A percentile compares a stretch with the other conserved stretches of the same genome.
Evolutionary conservation across 2,888 invertebrate genomes (phyloP).

Genomic region (Drosophila anomalata): DNA sequence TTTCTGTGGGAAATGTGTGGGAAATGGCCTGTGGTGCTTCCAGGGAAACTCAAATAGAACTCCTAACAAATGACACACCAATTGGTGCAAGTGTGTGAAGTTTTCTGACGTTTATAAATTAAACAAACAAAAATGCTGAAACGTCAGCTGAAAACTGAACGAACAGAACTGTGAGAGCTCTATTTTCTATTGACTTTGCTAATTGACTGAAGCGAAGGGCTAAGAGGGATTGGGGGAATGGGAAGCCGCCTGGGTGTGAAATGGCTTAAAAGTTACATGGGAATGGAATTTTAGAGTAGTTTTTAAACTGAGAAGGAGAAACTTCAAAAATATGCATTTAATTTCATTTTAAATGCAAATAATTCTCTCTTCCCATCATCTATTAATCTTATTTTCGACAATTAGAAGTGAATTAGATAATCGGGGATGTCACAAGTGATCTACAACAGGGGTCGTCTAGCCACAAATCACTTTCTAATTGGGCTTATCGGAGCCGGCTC

Average conservation of each 20-base stretch:
- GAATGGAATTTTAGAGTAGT: background rate
- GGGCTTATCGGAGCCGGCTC: slow-evolving; percentile 17
- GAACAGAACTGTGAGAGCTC: slow-evolving; percentile 12
- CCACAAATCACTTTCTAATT: slow-evolving; percentile 41
- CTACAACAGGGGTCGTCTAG: slow-evolving; percentile 4
- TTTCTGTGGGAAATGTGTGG: slow-evolving; percentile 8
- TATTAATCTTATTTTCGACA: slow-evolving; percentile 10
- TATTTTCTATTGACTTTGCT: slow-evolving; percentile 70
- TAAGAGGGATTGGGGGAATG: slow-evolving; percentile 3
- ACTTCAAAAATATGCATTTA: no score
- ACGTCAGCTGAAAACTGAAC: slow-evolving; percentile 22
- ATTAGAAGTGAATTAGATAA: slow-evolving; percentile 6
- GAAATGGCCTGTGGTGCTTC: slow-evolving; percentile 16
- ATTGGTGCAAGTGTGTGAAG: slow-evolving; percentile 1
- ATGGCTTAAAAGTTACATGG: slow-evolving; percentile 9
- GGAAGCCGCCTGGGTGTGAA: background rate
- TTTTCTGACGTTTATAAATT: slow-evolving; percentile 67
- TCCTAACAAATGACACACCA: slow-evolving; percentile 12
- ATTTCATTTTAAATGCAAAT: background rate
- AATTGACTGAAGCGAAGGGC: slow-evolving; percentile 60
- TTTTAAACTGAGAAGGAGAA: no score
- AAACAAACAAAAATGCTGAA: slow-evolving; percentile 64
- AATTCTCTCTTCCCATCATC: slow-evolving; percentile 3
- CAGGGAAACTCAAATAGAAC: slow-evolving; percentile 29
- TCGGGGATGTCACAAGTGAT: slow-evolving; percentile 22